Base-by-base conservation (phyloP, 2,797 vertebrate genomes). In the Rhabdomys pumilio region DNA sequence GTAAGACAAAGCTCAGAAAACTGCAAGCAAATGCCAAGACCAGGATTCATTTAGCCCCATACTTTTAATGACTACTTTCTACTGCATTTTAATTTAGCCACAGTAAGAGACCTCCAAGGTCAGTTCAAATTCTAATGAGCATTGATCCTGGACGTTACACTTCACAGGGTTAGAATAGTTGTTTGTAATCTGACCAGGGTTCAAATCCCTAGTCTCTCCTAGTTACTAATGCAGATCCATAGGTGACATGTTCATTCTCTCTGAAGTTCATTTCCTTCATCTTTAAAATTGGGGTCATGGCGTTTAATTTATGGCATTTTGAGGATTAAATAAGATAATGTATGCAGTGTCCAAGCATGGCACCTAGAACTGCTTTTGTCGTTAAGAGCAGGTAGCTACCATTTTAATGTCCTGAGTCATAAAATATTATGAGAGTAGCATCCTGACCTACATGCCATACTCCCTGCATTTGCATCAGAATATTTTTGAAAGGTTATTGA, bases 51-150 rank as follows among this genome's bases (percentile, higher is more conserved):
- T 76, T 67, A 80, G 12, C 12, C 13, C 24, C 11, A 57, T 4
- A 73, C 10, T 67, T 69, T 77, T 65, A 91, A 87, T n/a, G 83
- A 65, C 34, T n/a, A 75, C 13, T 10, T 17, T 59, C 0, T 87
- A 12, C 6, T 80, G 10, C 14, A n/a, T 75, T 26, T 31, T 44
- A 61, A 69, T 26, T 84, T 63, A 83, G 26, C 26, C 79, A n/a
- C 44, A 72, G 13, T 72, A 57, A 94, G 63, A 73, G 50, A 44
- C n/a, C 50, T 86, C n/a, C 24, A 61, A 93, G 47, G 44, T 95
- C 92, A 75, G 13, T 59, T 89, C 89, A 91, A 93, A 96, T 90
- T 97, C 77, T 94, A 94, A 95, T 72, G 93, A 92, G 88, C 80
- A 85, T 59, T 97, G 89, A 87, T 96, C 93, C 89, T 63, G 80